Percentiles rank a stretch among this genome's conserved stretches.
These are phyloP conservation scores for Stichodactyla helianthus DNA, from an alignment of 64 coral and sea anemone genomes.

Conservation along the genomic window DNA sequence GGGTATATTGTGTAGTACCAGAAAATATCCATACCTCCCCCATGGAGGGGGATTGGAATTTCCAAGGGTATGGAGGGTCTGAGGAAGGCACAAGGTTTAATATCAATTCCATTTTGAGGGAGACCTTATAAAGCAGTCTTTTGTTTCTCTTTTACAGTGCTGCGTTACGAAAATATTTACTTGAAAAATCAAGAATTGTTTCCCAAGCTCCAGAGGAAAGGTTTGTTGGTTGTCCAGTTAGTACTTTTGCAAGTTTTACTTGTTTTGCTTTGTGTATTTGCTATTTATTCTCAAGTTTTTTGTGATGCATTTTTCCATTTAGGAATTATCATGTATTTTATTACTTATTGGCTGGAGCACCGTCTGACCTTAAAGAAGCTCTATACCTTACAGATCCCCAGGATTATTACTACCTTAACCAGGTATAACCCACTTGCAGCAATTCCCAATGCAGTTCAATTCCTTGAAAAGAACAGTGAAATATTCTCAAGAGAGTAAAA, in stretches of 20 bases:
- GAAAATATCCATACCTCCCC: too few species aligned
- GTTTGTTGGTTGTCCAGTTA: conserved; percentile 5
- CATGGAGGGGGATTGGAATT: too few species aligned
- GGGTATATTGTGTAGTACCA: too few species aligned
- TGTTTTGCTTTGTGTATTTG: too few species aligned
- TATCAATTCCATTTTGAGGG: too few species aligned
- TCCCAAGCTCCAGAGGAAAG: conserved; percentile 91
- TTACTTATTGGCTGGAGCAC: conserved; percentile 90
- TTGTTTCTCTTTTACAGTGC: conserved; percentile 40
- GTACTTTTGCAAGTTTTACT: not conserved
- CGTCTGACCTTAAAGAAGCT: conserved; percentile 42
- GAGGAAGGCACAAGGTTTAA: too few species aligned
- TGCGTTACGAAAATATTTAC: conserved; percentile 82
- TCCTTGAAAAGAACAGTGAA: too few species aligned
- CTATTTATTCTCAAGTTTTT: too few species aligned
- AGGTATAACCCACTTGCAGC: conserved; percentile 18
- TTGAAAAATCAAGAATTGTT: conserved; percentile 99
- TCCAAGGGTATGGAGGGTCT: too few species aligned
- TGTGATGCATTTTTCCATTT: not conserved
- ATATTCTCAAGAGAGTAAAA: too few species aligned
- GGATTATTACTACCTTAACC: conserved; percentile 84
- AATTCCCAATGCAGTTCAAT: too few species aligned
- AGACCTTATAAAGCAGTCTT: not conserved
- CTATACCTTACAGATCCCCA: conserved; percentile 76
- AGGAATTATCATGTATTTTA: conserved; percentile 99